phyloP scores from a whole-genome alignment of 2,888 invertebrate species.

The Asteroscopus sphinx region DNA sequence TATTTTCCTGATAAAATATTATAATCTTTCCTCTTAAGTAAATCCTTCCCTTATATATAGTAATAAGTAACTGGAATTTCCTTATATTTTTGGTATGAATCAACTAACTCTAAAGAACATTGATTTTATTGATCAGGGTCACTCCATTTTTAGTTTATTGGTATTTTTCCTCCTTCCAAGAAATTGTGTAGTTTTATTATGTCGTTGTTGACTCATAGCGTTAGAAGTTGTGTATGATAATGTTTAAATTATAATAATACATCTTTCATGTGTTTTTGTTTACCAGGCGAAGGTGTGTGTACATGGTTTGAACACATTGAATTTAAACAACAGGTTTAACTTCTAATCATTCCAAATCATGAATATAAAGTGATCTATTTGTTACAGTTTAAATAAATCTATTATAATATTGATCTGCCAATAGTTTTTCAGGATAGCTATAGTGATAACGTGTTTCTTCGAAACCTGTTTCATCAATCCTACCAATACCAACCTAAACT shows the following conservation, averaged over 20 bases:
- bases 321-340: not conserved
- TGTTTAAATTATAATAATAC: slow-evolving; percentile 3
- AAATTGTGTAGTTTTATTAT: slow-evolving; percentile 27
- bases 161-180: slow-evolving; percentile 53
- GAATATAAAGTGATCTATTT: slow-evolving; percentile 1
- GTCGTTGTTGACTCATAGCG: slow-evolving; percentile 28
- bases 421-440: not conserved
- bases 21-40: slow-evolving; percentile 1
- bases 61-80: slow-evolving; percentile 24
- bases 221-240: slow-evolving; percentile 14
- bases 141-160: slow-evolving; percentile 15
- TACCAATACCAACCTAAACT: too few relatives aligned
- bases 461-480: too few relatives aligned
- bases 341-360: not conserved
- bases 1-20: not conserved
- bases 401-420: not conserved
- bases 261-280: not conserved
- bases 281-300: too few relatives aligned
- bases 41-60: slow-evolving; percentile 1
- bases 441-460: too few relatives aligned
- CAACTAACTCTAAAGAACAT: slow-evolving; percentile 12
- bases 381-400: not conserved
- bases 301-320: not conserved
- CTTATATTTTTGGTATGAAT: slow-evolving; percentile 8
- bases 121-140: slow-evolving; percentile 22